phyloP scores from a whole-genome alignment of 2,888 invertebrate genomes.

The Willowsia nigromaculata region DNA sequence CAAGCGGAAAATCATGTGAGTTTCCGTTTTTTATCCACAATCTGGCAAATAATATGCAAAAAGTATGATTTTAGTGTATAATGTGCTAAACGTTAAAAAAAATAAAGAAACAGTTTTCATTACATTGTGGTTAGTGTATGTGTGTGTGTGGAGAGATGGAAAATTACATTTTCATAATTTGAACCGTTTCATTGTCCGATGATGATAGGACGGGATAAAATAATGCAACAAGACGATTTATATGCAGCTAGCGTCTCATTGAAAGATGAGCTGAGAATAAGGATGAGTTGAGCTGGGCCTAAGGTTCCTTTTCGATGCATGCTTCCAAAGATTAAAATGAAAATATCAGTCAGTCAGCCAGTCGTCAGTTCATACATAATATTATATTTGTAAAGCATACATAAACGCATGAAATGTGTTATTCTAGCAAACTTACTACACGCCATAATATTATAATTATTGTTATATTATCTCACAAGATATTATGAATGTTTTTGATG shows the following conservation, averaged over 20 bases:
- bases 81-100: neutral
- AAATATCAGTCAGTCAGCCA: conserved; percentile 45
- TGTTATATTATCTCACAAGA: conserved; percentile 19
- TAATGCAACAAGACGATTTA: conserved; percentile 47
- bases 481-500: neutral
- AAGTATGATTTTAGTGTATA: neutral
- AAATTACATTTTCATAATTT: conserved; percentile 14
- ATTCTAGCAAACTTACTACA: neutral
- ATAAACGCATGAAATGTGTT: conserved; percentile 30
- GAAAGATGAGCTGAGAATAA: conserved; percentile 56
- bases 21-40: neutral
- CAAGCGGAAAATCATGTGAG: neutral
- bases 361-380: conserved; percentile 49
- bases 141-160: neutral
- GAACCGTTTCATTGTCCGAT: conserved; percentile 32
- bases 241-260: conserved; percentile 49
- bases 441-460: conserved; percentile 17
- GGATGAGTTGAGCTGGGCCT: conserved; percentile 50
- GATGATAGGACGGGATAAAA: conserved; percentile 8
- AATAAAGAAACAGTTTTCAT: conserved; percentile 30
- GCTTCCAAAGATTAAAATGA: conserved; percentile 44
- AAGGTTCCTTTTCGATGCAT: conserved; percentile 3
- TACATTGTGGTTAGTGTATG: neutral
- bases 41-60: neutral
- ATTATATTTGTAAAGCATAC: conserved; percentile 26